A percentile compares a stretch with the other conserved stretches of the same genome.
Conservation (phyloP, 2,113 vertebrate species). For the Sceloporus undulatus region DNA sequence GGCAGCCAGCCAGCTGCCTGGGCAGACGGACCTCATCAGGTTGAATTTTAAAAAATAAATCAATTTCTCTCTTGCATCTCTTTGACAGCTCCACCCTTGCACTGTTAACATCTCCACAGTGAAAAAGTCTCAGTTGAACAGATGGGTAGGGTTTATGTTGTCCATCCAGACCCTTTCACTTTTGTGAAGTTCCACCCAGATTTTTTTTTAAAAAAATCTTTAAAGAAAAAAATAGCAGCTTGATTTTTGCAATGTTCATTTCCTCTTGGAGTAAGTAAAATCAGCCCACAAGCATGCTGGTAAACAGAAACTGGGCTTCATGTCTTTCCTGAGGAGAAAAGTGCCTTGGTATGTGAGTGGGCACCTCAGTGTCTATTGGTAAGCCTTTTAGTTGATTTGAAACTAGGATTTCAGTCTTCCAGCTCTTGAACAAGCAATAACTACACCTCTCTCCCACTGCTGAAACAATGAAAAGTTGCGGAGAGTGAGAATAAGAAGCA, state of each 20-base stretch:
- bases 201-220: background rate
- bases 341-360: background rate
- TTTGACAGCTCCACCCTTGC: constrained; percentile 7
- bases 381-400: no score
- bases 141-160: background rate
- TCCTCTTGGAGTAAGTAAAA: constrained; percentile 50
- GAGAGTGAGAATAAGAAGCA: background rate
- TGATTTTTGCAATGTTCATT: constrained; percentile 44
- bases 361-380: background rate
- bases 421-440: background rate
- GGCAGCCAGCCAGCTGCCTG: background rate
- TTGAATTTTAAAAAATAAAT: constrained; percentile 1
- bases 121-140: constrained; percentile 4
- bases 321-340: background rate
- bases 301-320: constrained; percentile 49
- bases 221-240: background rate
- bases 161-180: background rate
- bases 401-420: background rate
- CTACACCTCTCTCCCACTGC: background rate
- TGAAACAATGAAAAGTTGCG: background rate
- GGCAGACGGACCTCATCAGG: constrained; percentile 22
- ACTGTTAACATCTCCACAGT: background rate
- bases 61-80: constrained; percentile 4
- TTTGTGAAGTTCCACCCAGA: background rate
- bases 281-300: constrained; percentile 43